Evolutionary conservation across 2,113 vertebrate genomes (phyloP), one percentile per base, ranked within the genome.

Genomic region (Phocoena phocoena): DNA sequence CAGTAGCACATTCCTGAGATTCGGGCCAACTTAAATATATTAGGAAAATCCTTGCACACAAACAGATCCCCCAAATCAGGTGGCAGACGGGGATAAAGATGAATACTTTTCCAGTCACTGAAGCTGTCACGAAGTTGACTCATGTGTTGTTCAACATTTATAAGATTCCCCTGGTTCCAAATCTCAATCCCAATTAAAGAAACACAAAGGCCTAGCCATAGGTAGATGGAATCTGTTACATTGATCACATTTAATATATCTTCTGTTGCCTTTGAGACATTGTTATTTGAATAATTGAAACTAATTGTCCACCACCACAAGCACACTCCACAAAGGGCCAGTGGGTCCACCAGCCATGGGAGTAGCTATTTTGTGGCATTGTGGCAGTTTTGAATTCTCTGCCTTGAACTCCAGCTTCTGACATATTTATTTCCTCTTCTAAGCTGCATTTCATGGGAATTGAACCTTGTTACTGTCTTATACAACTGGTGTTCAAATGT

Each of bases 181-280:
- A 98, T 97, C 96, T 98, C 98, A 74, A 98, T 25, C 26, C 98
- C 98, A 4, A 77, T 77, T 47, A 98, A 62, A 44, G 90, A 97
- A 2, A 98, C 26, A 0, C 3, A 67, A 55, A 98, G 1, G 28
- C 93, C 94, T 93, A 98, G 93, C 31, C 94, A 96, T 25, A 93
- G 15, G 2, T 85, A 98, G 67, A 98, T 21, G 20, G 67, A 76
- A 26, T 98, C 97, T 15, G 58, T 97, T 7, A 41, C 26, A 76
- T 96, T 98, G 89, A 98, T 62, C 38, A 98, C 0, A 84, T 97
- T 74, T 55, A 98, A 65, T 44, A 97, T 60, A 7, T 82, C n/a
- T 63, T 93, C 92, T 93, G 96, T 80, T 71, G 96, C 89, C 91
- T 92, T 50, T 0, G 97, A 81, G 95, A 97, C 77, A 0, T 55